A percentile compares a stretch with the other conserved stretches of the same genome.
These are phyloP conservation scores for Lysandra bellargus DNA, from an alignment of 2,888 invertebrate genomes.

Conservation along the genomic window DNA sequence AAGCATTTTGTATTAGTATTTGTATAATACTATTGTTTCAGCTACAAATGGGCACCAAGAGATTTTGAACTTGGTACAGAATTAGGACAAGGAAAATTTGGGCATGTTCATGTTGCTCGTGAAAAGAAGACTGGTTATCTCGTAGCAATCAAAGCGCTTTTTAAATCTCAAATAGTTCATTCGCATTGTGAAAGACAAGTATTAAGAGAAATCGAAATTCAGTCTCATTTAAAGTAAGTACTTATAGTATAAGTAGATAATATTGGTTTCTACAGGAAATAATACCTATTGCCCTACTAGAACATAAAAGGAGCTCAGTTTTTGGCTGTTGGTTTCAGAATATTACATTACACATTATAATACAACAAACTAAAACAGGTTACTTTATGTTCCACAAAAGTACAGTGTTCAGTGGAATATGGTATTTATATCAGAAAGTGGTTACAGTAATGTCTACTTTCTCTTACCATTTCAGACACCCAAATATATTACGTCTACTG, in stretches of 20 bases:
- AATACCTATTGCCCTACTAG: background rate
- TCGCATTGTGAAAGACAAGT: slow-evolving; percentile 90
- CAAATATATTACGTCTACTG: slow-evolving; percentile 89
- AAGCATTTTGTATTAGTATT: background rate
- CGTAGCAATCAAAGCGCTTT: slow-evolving; percentile 89
- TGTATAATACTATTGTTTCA: slow-evolving; percentile 50
- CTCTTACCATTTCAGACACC: slow-evolving; percentile 83
- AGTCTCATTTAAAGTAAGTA: slow-evolving; percentile 86
- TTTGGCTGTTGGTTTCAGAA: background rate
- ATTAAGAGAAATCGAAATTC: slow-evolving; percentile 95
- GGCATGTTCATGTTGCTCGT: slow-evolving; percentile 92
- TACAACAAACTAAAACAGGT: too few relatives aligned
- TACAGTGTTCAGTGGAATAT: background rate
- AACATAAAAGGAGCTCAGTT: background rate
- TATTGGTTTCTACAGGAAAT: background rate
- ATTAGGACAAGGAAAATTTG: slow-evolving; percentile 96
- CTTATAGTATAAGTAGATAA: background rate
- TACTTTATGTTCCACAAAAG: too few relatives aligned
- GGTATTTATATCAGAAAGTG: background rate
- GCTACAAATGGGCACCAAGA: slow-evolving; percentile 86
- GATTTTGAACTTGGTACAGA: slow-evolving; percentile 93
- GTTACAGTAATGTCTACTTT: background rate
- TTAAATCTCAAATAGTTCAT: slow-evolving; percentile 90
- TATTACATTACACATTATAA: too few relatives aligned
- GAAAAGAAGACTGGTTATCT: slow-evolving; percentile 89